Conservation (phyloP, 1,140 invertebrate species). For the Helicorthomorpha holstii region DNA sequence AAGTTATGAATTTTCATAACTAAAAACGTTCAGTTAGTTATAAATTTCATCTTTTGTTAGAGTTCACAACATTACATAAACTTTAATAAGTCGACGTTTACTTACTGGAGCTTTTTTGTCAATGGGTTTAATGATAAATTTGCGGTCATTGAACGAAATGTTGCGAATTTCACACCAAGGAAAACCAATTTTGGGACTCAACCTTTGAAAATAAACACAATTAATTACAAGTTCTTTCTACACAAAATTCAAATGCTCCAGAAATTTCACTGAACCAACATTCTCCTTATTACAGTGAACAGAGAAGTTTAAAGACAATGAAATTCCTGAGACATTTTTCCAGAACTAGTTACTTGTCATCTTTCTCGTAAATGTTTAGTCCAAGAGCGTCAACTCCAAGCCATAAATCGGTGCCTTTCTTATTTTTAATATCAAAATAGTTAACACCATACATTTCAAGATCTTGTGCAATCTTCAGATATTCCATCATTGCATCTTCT, state of each 20-base stretch:
- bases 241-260: not conserved
- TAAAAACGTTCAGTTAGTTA: too few species aligned
- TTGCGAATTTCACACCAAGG: conserved; percentile 99
- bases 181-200: conserved; percentile 96
- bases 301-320: conserved; percentile 1
- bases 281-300: too few species aligned
- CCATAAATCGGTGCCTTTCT: conserved; percentile 51
- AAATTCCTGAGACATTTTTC: not conserved
- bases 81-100: conserved; percentile 5
- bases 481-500: conserved; percentile 61
- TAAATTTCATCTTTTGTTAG: too few species aligned
- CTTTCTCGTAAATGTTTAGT: conserved; percentile 56
- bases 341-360: conserved; percentile 37
- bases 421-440: conserved; percentile 60
- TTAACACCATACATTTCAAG: conserved; percentile 67
- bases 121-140: conserved; percentile 99
- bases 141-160: conserved; percentile 98
- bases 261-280: too few species aligned
- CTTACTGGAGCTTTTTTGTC: conserved; percentile 89
- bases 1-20: too few species aligned
- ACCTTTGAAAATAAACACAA: conserved; percentile 31
- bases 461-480: conserved; percentile 57
- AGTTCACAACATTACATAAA: not conserved
- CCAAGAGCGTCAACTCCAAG: conserved; percentile 62
- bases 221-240: not conserved